These are phyloP conservation scores for Gymnothorax reevesii DNA, from an alignment of 2,797 vertebrate genomes.

Conservation along the genomic window DNA sequence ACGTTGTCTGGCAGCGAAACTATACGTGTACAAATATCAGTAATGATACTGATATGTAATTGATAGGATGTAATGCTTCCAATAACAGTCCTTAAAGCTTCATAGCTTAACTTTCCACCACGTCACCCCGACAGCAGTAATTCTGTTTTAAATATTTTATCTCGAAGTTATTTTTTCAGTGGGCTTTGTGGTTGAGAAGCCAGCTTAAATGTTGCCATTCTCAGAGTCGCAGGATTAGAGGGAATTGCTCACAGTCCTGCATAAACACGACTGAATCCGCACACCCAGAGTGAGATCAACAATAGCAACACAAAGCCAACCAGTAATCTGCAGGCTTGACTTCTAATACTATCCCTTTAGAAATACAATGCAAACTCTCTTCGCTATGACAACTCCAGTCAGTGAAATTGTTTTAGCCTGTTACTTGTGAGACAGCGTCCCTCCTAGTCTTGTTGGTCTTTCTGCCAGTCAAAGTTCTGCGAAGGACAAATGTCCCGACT, in stretches of 20 bases:
- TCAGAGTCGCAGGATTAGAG: slow-evolving; percentile 1
- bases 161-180: neutral
- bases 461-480: neutral
- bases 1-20: too few relatives aligned
- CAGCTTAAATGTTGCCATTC: neutral
- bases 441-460: neutral
- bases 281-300: neutral
- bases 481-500: slow-evolving; percentile 35
- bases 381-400: neutral
- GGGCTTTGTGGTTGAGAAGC: neutral
- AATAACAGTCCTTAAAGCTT: neutral
- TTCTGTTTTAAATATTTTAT: neutral
- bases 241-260: slow-evolving; percentile 4
- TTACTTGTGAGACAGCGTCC: neutral
- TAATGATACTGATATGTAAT: neutral
- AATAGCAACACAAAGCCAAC: slow-evolving; percentile 5
- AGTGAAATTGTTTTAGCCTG: neutral
- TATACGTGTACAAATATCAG: neutral
- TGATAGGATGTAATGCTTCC: neutral
- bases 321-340: neutral
- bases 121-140: neutral
- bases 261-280: slow-evolving; percentile 1
- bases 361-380: neutral
- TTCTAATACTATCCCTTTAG: neutral
- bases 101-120: neutral